Conservation (phyloP, 2,888 invertebrate species). For the Rhogogaster chlorosoma region DNA sequence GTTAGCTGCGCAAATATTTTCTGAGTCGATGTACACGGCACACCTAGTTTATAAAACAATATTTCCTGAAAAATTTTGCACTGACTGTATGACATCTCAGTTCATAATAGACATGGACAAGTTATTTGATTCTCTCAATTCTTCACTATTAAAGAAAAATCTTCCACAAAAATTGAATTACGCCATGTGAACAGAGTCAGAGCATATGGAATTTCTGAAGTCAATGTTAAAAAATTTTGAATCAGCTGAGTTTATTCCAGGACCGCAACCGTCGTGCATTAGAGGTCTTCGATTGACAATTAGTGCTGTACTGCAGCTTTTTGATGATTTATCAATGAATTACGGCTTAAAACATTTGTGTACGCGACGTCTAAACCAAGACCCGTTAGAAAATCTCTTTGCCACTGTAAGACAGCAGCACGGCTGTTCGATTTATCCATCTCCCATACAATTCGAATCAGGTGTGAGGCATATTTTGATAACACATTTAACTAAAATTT, state of each 20-base stretch:
- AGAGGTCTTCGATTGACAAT: neutral
- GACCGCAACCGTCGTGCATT: neutral
- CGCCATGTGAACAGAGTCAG: neutral
- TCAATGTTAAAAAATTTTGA: neutral
- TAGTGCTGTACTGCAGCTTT: neutral
- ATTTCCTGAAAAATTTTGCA: neutral
- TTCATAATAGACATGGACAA: conserved; percentile 1
- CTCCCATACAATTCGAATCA: neutral
- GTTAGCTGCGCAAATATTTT: conserved; percentile 3
- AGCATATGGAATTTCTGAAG: conserved; percentile 5
- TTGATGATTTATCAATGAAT: conserved; percentile 12
- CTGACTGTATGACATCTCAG: neutral
- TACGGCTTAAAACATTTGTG: neutral
- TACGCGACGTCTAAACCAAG: conserved; percentile 4
- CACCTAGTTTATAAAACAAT: neutral
- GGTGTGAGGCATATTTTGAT: neutral
- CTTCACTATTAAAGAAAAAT: neutral
- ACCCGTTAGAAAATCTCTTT: conserved; percentile 21
- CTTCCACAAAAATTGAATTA: conserved; percentile 5
- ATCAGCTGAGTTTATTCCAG: neutral
- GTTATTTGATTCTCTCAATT: conserved; percentile 11
- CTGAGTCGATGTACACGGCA: no score
- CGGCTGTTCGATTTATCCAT: conserved; percentile 23
- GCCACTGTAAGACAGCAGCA: conserved; percentile 23
- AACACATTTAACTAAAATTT: conserved; percentile 1